These are phyloP conservation scores for Nemotelus pantherinus DNA, from an alignment of 2,888 invertebrate species.

Conservation along the genomic window DNA sequence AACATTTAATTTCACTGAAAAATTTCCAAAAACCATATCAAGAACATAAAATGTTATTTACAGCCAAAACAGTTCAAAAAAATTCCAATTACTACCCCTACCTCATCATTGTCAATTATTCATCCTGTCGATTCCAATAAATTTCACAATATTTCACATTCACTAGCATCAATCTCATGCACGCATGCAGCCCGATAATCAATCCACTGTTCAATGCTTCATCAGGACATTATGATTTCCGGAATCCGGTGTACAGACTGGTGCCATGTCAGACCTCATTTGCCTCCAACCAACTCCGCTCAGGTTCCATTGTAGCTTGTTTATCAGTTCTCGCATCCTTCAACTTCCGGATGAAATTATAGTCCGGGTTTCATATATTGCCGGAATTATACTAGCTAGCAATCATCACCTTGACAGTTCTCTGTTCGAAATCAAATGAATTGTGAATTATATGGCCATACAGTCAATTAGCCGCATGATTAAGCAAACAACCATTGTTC, in stretches of 20 bases:
- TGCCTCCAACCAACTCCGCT: background rate
- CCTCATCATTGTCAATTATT: no score
- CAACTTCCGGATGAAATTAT: conserved; percentile 33
- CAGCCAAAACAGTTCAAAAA: no score
- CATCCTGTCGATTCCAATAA: no score
- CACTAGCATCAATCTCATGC: background rate
- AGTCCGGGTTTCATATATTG: background rate
- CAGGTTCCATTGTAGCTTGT: no score
- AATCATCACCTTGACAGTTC: conserved; percentile 25
- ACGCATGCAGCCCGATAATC: conserved; percentile 4
- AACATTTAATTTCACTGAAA: no score
- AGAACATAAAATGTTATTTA: no score
- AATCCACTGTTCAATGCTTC: conserved; percentile 16
- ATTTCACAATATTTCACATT: no score
- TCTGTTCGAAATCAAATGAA: conserved; percentile 49
- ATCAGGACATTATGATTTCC: conserved; percentile 23
- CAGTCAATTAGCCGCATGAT: conserved; percentile 51
- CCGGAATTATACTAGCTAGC: conserved; percentile 38
- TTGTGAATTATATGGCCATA: conserved; percentile 51
- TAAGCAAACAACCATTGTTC: conserved; percentile 47
- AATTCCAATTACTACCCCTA: no score
- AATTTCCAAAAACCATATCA: no score
- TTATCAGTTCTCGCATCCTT: background rate
- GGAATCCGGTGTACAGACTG: background rate
- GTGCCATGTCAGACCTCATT: background rate